phyloP scores from a whole-genome alignment of 2,888 invertebrate genomes.

The Drosophila putrida region DNA sequence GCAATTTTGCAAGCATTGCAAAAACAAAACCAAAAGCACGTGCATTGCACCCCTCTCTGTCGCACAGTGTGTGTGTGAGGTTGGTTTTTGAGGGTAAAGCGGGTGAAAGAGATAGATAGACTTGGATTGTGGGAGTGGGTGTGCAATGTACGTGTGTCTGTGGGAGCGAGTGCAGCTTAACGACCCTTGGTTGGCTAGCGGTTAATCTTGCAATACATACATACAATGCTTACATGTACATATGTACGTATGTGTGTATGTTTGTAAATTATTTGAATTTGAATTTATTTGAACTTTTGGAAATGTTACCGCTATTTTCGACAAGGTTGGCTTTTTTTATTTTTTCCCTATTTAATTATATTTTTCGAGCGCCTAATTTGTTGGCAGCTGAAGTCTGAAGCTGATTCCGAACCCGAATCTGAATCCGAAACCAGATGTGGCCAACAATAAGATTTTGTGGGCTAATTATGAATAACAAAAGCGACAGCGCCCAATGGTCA shows the following conservation, averaged over 20 bases:
- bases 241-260: background rate
- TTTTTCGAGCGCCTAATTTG: conserved; percentile 2
- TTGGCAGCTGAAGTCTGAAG: conserved; percentile 38
- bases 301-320: conserved; percentile 36
- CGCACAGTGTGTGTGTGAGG: conserved; percentile 6
- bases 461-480: conserved; percentile 72
- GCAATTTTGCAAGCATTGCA: conserved; percentile 52
- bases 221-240: conserved; percentile 3
- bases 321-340: conserved; percentile 39
- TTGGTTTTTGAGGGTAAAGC: conserved; percentile 4
- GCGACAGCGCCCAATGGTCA: conserved; percentile 19
- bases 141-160: conserved; percentile 5
- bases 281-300: background rate
- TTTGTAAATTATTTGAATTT: conserved; percentile 14
- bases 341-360: background rate
- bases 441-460: conserved; percentile 31
- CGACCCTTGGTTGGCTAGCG: conserved; percentile 50
- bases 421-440: conserved; percentile 6
- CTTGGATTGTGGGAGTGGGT: conserved; percentile 22
- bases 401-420: conserved; percentile 33
- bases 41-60: conserved; percentile 47
- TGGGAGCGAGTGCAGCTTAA: conserved; percentile 43
- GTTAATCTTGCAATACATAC: conserved; percentile 12
- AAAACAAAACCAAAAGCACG: conserved; percentile 39
- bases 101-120: conserved; percentile 11